These are phyloP conservation scores for Leptodactylus fuscus DNA, from an alignment of 2,113 vertebrate genomes.

Conservation along the genomic window DNA sequence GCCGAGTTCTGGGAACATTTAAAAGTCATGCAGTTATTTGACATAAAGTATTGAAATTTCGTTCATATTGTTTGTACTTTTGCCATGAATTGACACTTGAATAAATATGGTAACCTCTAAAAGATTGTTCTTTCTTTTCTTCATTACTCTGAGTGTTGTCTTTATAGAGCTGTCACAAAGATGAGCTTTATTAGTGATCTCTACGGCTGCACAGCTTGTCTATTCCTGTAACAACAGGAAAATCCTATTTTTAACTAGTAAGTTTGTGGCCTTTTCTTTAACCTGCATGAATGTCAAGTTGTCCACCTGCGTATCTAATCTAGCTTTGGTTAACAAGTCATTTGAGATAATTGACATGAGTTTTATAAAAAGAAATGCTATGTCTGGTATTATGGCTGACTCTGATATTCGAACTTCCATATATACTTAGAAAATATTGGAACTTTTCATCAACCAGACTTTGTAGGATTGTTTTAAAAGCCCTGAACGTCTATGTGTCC, in stretches of 20 bases:
- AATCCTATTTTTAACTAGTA: conserved; percentile 30
- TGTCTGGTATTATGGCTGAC: too few species aligned
- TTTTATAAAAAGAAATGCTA: background rate
- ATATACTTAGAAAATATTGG: background rate
- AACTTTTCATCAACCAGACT: background rate
- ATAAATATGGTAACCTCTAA: background rate
- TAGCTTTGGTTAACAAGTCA: background rate
- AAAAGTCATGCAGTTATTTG: background rate
- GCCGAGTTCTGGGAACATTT: background rate
- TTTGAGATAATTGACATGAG: background rate
- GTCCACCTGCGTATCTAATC: background rate
- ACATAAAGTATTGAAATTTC: background rate
- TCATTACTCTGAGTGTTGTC: background rate
- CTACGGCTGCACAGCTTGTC: background rate
- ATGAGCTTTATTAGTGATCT: conserved; percentile 17
- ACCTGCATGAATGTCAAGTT: conserved; percentile 22
- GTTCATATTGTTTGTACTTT: background rate
- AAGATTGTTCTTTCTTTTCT: background rate
- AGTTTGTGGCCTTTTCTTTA: conserved; percentile 27
- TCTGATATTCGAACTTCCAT: too few species aligned
- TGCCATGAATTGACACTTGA: conserved; percentile 18
- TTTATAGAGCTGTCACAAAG: conserved; percentile 29
- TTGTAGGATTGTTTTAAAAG: background rate
- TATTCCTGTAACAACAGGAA: background rate
- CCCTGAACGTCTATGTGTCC: too few species aligned